Evolutionary conservation across 2,113 vertebrate species (phyloP), one percentile per base, ranked within the genome.

Genomic region (Saccopteryx bilineata): DNA sequence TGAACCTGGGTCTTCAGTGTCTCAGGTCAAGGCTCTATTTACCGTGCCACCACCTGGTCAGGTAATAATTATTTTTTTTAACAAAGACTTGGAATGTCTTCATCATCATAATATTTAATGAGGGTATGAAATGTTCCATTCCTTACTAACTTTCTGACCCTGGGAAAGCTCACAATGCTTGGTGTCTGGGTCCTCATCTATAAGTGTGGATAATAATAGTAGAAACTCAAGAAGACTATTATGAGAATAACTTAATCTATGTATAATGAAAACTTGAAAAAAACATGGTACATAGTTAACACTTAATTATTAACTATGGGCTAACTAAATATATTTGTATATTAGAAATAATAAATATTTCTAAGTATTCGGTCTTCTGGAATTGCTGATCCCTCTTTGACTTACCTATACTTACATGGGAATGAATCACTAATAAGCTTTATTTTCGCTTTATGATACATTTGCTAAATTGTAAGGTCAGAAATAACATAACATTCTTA

Each of bases 161-260:
- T 17, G 5, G 24, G 14, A 84, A 92, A 61, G 0, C 18, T 81
- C 71, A 76, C 9, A 90, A 60, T 1, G 1, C 24, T 17, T 31
- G 17, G 11, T 56, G 3, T 74, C 17, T 33, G 5, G 33, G 66
- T 66, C 13, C 3, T 69, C 50, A 50, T 26, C 39, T 56, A 26
- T 50, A 84, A 58, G 54, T 54, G 0, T 9, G 26, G 14, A 79
- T 61, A 31, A 24, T 28, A 10, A 13, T 46, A 61, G 7, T 48
- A 31, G 3, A 31, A 10, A 82, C 3, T 1, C 56, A 4, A 78
- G 4, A 15, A 0, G 0, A 14, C 14, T 17, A 1, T 0, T n/a
- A 48, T 50, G 14, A 79, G 26, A 61, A 60, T 75, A 66, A 50
- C 0, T n/a, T 71, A 87, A 58, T 71, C 0, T 75, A n/a, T 9